A percentile compares a stretch with the other conserved stretches of the same genome.
Evolutionary conservation across 2,113 vertebrate genomes (phyloP).

Genomic region (Hippopotamus amphibius): DNA sequence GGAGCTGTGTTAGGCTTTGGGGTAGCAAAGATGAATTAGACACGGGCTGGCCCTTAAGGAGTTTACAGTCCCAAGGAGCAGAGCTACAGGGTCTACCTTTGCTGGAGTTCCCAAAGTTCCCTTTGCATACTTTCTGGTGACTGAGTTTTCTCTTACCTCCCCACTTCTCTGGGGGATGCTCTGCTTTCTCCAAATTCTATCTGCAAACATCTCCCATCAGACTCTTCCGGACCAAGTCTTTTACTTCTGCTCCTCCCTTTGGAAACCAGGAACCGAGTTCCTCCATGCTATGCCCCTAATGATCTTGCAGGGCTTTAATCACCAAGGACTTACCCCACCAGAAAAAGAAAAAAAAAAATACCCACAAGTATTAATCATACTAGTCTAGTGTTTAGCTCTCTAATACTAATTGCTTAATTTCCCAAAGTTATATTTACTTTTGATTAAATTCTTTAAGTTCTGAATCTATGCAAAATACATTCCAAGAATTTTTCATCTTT

Average conservation of each 20-base stretch:
- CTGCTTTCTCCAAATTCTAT: background rate
- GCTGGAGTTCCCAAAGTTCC: background rate
- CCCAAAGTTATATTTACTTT: constrained; percentile 64
- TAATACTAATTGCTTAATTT: constrained; percentile 57
- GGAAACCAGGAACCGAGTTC: background rate
- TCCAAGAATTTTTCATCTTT: constrained; percentile 73
- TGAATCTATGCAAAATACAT: constrained; percentile 74
- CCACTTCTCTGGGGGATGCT: background rate
- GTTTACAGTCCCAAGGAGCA: background rate
- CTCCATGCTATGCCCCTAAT: background rate
- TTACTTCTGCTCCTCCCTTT: background rate
- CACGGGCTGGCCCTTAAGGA: background rate
- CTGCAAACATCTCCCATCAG: background rate
- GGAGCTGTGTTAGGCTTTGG: background rate
- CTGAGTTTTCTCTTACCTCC: background rate
- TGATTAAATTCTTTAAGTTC: constrained; percentile 77
- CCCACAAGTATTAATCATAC: constrained; percentile 52
- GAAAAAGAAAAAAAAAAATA: background rate
- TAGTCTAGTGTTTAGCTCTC: constrained; percentile 46
- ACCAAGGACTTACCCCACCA: background rate
- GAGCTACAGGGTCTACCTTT: background rate
- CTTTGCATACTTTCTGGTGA: background rate
- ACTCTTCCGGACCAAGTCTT: background rate
- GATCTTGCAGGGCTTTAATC: background rate
- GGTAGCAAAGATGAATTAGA: background rate